Evolutionary conservation across 2,113 vertebrate genomes (phyloP).

Genomic region (Leptosomus discolor): DNA sequence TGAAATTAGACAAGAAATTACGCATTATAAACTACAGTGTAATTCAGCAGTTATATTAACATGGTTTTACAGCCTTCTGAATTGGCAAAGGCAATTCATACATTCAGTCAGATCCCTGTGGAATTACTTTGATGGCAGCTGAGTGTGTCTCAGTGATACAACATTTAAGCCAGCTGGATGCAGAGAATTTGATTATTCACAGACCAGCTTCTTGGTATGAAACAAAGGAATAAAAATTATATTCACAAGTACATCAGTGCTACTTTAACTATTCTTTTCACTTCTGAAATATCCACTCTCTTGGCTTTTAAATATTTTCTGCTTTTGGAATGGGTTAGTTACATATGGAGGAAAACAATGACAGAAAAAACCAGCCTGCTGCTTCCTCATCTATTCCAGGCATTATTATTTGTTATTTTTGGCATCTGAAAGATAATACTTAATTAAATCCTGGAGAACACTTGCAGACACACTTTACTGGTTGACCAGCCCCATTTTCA

Average conservation of each 20-base stretch:
- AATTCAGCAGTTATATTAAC: background rate
- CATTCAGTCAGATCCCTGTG: background rate
- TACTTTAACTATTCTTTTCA: background rate
- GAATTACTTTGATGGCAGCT: background rate
- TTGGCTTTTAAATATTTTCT: background rate
- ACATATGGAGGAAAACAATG: background rate
- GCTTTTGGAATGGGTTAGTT: background rate
- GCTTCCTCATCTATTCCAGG: background rate
- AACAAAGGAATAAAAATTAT: background rate
- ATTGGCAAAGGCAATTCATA: background rate
- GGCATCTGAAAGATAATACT: background rate
- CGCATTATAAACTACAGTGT: background rate
- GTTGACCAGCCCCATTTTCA: background rate
- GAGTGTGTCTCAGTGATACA: background rate
- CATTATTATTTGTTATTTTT: background rate
- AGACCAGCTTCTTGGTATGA: background rate
- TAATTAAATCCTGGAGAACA: background rate
- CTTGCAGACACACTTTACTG: background rate
- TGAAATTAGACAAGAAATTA: conserved; percentile 47
- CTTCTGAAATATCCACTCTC: background rate
- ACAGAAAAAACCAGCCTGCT: background rate
- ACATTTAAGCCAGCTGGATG: background rate
- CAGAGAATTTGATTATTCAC: background rate
- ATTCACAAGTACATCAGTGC: background rate
- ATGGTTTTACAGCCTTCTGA: background rate